phyloP scores from a whole-genome alignment of 1,140 invertebrate species.

The Papilio dardanus region DNA sequence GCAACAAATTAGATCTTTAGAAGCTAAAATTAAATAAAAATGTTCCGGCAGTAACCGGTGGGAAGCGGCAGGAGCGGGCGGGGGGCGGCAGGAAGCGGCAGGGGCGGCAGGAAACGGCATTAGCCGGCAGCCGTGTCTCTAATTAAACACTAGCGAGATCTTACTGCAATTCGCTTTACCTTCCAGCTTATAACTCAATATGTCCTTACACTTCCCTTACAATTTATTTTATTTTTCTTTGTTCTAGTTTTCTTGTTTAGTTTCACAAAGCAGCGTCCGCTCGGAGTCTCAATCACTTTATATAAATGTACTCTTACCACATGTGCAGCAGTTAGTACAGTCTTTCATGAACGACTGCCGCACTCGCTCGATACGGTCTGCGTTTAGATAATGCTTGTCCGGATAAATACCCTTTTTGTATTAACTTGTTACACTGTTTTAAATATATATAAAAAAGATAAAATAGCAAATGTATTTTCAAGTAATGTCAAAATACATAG shows the following conservation, averaged over 20 bases:
- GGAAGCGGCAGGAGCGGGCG: not conserved
- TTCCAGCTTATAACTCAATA: constrained; percentile 11
- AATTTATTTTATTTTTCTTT: not conserved
- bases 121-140: constrained; percentile 7
- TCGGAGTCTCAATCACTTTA: not conserved
- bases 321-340: not conserved
- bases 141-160: constrained; percentile 16
- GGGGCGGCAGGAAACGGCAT: not conserved
- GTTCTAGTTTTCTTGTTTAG: not conserved
- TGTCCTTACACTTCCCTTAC: not conserved
- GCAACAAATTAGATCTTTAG: not conserved
- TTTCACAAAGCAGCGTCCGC: not conserved
- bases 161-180: constrained; percentile 6
- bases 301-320: not conserved
- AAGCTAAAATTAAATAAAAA: constrained; percentile 18
- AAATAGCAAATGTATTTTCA: too few relatives aligned
- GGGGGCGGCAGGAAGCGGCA: not conserved
- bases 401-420: too few relatives aligned
- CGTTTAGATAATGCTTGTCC: too few relatives aligned
- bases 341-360: too few relatives aligned
- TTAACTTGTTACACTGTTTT: too few relatives aligned
- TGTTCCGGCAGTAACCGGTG: not conserved
- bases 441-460: too few relatives aligned
- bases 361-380: too few relatives aligned
- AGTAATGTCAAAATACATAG: too few relatives aligned